Evolutionary conservation across 2,888 invertebrate species (phyloP), one percentile per base, ranked within the genome.

Genomic region (Seira musarum): DNA sequence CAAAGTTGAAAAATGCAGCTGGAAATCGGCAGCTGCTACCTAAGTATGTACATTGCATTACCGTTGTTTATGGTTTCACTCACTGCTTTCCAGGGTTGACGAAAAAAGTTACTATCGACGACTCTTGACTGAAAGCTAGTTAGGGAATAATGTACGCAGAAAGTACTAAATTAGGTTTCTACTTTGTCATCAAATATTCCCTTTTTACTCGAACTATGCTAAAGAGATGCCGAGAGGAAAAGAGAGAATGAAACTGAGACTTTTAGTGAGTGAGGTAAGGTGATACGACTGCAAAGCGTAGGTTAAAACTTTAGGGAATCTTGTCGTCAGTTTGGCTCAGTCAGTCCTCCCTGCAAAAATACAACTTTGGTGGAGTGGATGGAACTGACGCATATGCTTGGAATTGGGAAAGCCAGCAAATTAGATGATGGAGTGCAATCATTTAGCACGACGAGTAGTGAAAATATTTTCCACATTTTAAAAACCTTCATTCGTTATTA

Each of bases 101-200:
- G 63, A 40, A 46, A 63, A 6, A 53, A 66, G 35, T 25, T 57
- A 15, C 30, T 30, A 30, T 30, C 30, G 53, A 53, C 53, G 53
- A 3, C 53, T 53, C 53, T 53, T 53, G 53, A 53, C 53, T 53
- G 53, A 17, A 15, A 53, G 53, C 53, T 53, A 53, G 53, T 53
- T 53, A 53, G 53, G 53, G 53, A 53, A 53, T 53, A 53, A 53
- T 53, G 53, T 53, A 53, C 6, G 53, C 53, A 40, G 25, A 60
- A 49, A 17, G 21, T 13, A 22, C 40, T 74, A 74, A 74, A 74
- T 74, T 74, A 74, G 67, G 74, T 53, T 74, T 64, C 74, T 57
- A 57, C 74, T 67, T 61, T 13, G 19, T 25, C 19, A n/a, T 57
- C 49, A 53, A 53, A 53, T 53, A 53, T 53, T 53, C 53, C 53